Base-by-base conservation (phyloP, 2,888 invertebrate species). In the Idaea dimidiata region DNA sequence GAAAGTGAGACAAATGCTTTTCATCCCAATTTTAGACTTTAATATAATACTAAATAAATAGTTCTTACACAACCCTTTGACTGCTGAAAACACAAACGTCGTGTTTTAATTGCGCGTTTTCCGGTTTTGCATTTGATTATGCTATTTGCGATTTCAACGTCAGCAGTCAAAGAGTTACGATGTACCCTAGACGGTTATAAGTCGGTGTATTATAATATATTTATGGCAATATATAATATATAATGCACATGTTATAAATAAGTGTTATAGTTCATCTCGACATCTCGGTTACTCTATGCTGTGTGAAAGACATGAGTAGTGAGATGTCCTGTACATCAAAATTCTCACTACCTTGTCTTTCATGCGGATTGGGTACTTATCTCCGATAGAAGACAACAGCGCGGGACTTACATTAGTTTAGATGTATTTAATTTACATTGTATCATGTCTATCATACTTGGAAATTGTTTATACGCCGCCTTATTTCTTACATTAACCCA, bases 341-440 rank as follows among this genome's bases (percentile, higher is more conserved):
- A 86, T 90, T 93, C 98, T 98, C 97, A 97, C 98, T 98, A 97
- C 97, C 97, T 97, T 98, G 98, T 98, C 98, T 98, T 98, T 98
- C 98, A 97, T 97, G 97, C 82, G 94, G 95, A 93, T 93, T 84
- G 89, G 89, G 93, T 91, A 84, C 66, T 67, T 66, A 72, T 76
- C 84, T 78, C 58, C 82, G 65, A 65, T 32, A 60, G 66, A 66
- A 70, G 75, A 72, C 59, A 65, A 57, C 63, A 59, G 57, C 75
- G 70, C 58, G 68, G 70, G 61, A 65, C 57, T 54, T 6, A 60
- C 61, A 57, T 54, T 33, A 32, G 24, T 60, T 43, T 60, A 24
- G 33, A 59, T n/a, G 10, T 56, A 56, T 18, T 17, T 18, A 18
- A 14, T 43, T 14, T 43, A 43, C 43, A 8, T 10, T 43, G 14